Conservation (phyloP, 2,888 invertebrate genomes). For the Nezara viridula region DNA sequence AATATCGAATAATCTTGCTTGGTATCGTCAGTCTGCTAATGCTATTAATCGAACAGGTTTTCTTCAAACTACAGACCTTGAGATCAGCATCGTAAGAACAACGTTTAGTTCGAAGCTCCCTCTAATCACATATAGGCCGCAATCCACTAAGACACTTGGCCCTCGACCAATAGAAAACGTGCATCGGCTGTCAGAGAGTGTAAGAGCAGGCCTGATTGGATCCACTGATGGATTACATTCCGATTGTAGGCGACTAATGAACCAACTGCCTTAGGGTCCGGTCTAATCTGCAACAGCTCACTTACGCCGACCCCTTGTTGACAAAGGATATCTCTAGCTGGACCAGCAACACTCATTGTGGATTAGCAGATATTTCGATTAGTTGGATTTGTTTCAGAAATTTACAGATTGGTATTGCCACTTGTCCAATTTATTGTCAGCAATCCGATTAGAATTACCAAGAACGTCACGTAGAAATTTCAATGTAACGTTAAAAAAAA, state of each 20-base stretch:
- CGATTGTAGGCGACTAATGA: conserved; percentile 33
- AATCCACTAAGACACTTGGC: conserved; percentile 5
- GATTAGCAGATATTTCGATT: not conserved
- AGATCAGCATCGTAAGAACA: not conserved
- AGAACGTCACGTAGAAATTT: too few relatives aligned
- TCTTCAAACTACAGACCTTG: not conserved
- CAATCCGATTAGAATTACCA: too few relatives aligned
- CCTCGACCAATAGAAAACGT: conserved; percentile 6
- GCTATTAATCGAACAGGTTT: not conserved
- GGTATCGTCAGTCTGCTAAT: not conserved
- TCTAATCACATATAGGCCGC: not conserved
- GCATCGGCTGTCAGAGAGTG: not conserved
- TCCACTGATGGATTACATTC: conserved; percentile 32
- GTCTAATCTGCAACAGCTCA: conserved; percentile 39
- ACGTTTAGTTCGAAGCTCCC: not conserved
- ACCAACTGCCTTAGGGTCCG: conserved; percentile 18
- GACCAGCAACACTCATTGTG: not conserved
- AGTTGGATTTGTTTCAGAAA: not conserved
- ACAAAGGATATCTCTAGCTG: not conserved
- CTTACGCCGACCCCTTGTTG: not conserved
- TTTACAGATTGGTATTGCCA: not conserved
- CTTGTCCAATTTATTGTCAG: too few relatives aligned
- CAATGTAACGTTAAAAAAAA: too few relatives aligned
- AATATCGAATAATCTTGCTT: too few relatives aligned
- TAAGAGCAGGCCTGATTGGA: conserved; percentile 30